Base-by-base conservation (phyloP, 2,797 vertebrate genomes). In the Rhyacichthys aspro region DNA sequence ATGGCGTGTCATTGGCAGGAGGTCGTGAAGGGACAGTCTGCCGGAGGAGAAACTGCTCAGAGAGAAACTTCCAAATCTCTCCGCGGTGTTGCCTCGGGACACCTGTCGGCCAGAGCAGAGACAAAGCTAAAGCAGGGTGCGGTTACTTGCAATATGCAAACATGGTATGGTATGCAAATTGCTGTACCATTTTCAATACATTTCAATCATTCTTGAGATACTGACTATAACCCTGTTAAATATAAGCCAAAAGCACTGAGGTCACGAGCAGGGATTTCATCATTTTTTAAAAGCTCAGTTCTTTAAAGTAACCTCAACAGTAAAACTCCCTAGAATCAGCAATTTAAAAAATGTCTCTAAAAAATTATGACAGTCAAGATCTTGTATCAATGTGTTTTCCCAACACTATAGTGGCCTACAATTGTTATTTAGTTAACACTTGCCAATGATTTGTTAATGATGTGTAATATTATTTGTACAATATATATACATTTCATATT, bases 1-100 rank as follows among this genome's bases (percentile, higher is more conserved):
- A 98, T 0, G 96, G 94, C 0, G 82, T 89, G 68, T 94, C 88
- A 63, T 92, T 95, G 32, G 93, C 84, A 1, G 90, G 94, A 9
- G 94, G 92, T 65, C 94, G 93, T 53, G 83, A 90, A 0, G 93
- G 88, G 53, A 95, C 91, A 0, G 92, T 92, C 79, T 97, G 94
- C 43, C 89, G 91, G 17, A 98, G 90, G 54, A 95, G 91, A 82
- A 94, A 93, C 63, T 98, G 97, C 72, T 99, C 97, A 0, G 95
- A 94, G 14, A 98, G 92, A 86, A 97, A 93, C 73, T 96, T 98
- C 97, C 97, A 99, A 82, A 99, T 95, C 84, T 98, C 97, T 1
- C 97, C 97, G 14, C 97, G 94, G 80, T 96, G 95, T 67, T 96
- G 95, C 67, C 95, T 93, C 0, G 97, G 97, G 9, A 99, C 94